Conservation (phyloP, 2,888 invertebrate genomes). For the Eustalomyia histrio region DNA sequence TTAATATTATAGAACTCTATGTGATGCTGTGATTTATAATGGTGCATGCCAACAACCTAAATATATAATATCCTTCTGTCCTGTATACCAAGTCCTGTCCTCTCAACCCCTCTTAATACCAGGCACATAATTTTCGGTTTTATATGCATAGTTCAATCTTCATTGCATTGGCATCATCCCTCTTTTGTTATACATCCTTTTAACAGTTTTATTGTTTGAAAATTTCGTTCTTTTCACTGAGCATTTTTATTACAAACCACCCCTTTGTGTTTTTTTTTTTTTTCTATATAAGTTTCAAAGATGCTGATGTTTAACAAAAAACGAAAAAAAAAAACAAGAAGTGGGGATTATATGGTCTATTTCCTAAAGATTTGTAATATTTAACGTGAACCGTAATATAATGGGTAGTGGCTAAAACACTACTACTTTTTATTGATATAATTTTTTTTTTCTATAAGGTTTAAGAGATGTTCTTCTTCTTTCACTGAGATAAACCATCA, state of each 20-base stretch:
- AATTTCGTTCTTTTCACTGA: not conserved
- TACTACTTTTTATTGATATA: not conserved
- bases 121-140: not conserved
- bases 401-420: conserved; percentile 40
- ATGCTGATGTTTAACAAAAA: conserved; percentile 23
- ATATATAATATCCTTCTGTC: not conserved
- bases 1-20: not conserved
- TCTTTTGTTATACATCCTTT: conserved; percentile 44
- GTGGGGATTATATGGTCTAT: conserved; percentile 10
- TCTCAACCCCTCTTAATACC: conserved; percentile 1
- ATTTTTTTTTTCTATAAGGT: not conserved
- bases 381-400: conserved; percentile 12
- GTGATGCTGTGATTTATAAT: conserved; percentile 50
- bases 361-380: conserved; percentile 17
- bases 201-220: conserved; percentile 42
- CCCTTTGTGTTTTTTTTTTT: not conserved
- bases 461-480: not conserved
- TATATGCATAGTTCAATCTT: conserved; percentile 1
- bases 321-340: conserved; percentile 12
- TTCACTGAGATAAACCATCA: conserved; percentile 36
- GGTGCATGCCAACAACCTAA: conserved; percentile 23
- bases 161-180: conserved; percentile 35
- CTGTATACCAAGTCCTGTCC: not conserved
- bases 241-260: not conserved
- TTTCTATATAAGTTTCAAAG: not conserved